Base-by-base conservation (phyloP, 1,140 invertebrate species). In the Zaprionus ghesquierei region DNA sequence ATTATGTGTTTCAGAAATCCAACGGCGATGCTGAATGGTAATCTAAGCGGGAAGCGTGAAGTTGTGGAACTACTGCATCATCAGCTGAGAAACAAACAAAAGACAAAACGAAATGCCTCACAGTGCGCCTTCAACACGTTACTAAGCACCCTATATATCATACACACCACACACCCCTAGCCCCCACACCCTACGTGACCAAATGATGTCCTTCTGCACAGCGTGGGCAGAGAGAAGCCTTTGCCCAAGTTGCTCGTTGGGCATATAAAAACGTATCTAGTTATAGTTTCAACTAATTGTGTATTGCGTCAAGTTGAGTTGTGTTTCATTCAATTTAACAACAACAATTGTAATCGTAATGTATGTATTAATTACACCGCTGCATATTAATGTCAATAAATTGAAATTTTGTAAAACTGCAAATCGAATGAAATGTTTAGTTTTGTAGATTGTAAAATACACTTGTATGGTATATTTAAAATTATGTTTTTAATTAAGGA, bases 1-100 rank as follows among this genome's bases (percentile, higher is more conserved):
- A 99, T 93, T 99, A 96, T 94, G 98, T 99, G 75, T 99, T 99
- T 93, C 98, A 99, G 93, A 99, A 98, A 93, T 98, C 98, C 5
- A 98, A 96, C 86, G 99, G 99, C 75, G 99, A 99, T 94, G 98
- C 99, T 29, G 99, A 99, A 92, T 99, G 98, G 98, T 99, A 93
- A 94, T 92, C 25, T 23, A 15, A 63, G n/a, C 51, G 62, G 8
- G 10, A 13, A 13, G 35, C 23, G 35, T 9, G 29, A 56, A 35
- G 9, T 9, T 46, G 54, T 60, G 29, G 29, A 51, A 44, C 44
- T 74, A 44, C 44, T 74, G 58, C 51, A 49, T 44, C 59, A 35
- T 35, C 33, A 13, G 33, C 12, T 35, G 8, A 76, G 72, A 35
- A 64, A 87, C 65, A 75, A 63, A 54, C 63, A 89, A 79, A 81